Evolutionary conservation across 2,113 vertebrate species (phyloP), one percentile per base, ranked within the genome.

Genomic region (Ibidorhyncha struthersii): DNA sequence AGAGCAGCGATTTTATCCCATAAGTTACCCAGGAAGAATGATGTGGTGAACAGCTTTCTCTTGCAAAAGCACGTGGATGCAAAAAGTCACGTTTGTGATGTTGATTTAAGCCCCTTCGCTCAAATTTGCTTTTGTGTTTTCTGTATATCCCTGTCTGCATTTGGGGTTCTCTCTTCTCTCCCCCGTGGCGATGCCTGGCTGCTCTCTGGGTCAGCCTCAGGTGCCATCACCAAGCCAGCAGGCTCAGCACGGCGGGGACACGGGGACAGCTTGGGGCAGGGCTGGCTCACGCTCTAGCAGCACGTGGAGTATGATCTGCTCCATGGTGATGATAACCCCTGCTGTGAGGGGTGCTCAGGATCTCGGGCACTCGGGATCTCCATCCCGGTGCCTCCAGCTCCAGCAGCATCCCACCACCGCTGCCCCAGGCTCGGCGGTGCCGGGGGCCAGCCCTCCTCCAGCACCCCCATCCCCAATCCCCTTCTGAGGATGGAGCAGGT

Each of bases 341-440:
- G 72, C 66, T 52, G 41, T 32, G 9, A 8, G 63, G 13, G 23
- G 5, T 50, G 53, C 74, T 69, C 38, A 19, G 62, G 3, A 4
- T 16, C 89, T 45, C 36, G 9, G 4, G 49, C 10, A 10, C 27
- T 29, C 4, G 8, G 32, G 9, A 18, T 45, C 18, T 56, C 47
- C 20, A 3, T 20, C n/a, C 27, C 5, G 2, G 4, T 17, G 21
- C 27, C 40, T 12, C 11, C 45, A 10, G 2, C 45, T 82, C 34
- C 16, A 30, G 4, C 76, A 55, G 52, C 76, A 19, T 2, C n/a
- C 12, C 56, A 1, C 15, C 3, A 0, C 1, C 12, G 36, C 34
- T 50, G 58, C 73, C 36, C 36, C 3, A 22, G 69, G 47, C 74
- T 40, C 1, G 3, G 30, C 43, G 11, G 34, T 6, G 71, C 70